Evolutionary conservation across 2,888 invertebrate genomes (phyloP).

Genomic region (Microctonus brassicae): DNA sequence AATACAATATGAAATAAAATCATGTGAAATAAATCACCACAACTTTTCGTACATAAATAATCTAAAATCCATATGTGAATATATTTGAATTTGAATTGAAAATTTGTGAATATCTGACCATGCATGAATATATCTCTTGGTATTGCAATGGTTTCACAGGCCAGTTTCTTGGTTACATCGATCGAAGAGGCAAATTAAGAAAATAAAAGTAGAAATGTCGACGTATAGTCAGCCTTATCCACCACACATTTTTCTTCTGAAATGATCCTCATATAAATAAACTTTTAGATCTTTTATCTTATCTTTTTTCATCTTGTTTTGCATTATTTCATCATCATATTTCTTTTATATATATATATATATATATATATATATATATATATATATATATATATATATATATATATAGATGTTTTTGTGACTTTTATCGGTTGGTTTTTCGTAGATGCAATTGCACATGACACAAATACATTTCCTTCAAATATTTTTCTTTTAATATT

Average conservation of each 20-base stretch:
- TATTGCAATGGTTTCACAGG: neutral
- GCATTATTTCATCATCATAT: neutral
- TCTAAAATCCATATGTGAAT: neutral
- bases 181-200: too few species aligned
- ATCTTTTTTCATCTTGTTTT: neutral
- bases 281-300: neutral
- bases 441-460: neutral
- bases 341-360: neutral
- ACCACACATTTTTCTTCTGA: neutral
- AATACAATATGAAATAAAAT: neutral
- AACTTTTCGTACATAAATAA: neutral
- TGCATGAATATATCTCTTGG: neutral
- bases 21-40: neutral
- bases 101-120: neutral
- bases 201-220: neutral
- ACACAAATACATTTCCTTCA: neutral
- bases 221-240: neutral
- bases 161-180: neutral
- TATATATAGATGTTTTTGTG: neutral
- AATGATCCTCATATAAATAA: neutral
- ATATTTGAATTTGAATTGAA: neutral
- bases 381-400: neutral
- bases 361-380: neutral
- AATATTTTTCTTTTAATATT: neutral
- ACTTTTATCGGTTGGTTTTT: neutral